Evolutionary conservation across 2,888 invertebrate genomes (phyloP).

Genomic region (Caenorhabditis auriculariae): DNA sequence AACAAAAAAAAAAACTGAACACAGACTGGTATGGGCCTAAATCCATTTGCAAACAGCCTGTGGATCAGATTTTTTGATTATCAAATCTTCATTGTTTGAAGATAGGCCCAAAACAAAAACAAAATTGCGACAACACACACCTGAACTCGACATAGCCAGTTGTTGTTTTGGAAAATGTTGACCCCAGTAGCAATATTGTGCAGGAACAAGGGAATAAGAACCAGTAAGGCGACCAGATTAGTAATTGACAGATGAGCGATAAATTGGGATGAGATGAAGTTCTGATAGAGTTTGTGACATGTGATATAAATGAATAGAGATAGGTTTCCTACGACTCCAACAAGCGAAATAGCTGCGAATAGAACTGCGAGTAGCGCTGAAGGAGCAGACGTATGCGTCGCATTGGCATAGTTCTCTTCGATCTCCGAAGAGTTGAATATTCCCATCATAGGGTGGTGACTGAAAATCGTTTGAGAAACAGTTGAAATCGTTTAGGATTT

Average conservation of each 20-base stretch:
- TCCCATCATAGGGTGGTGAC: no score
- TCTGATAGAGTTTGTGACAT: constrained; percentile 54
- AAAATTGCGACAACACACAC: no score
- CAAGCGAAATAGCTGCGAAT: constrained; percentile 25
- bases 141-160: constrained; percentile 55
- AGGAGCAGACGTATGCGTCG: constrained; percentile 32
- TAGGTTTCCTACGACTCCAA: constrained; percentile 53
- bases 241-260: constrained; percentile 62
- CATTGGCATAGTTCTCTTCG: constrained; percentile 32
- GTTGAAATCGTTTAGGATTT: no score
- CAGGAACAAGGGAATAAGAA: constrained; percentile 55
- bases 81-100: no score
- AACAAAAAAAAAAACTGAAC: no score
- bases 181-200: constrained; percentile 52
- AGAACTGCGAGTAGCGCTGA: constrained; percentile 28
- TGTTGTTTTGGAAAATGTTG: constrained; percentile 49
- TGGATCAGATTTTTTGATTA: no score
- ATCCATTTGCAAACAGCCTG: no score
- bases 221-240: constrained; percentile 50
- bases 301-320: constrained; percentile 56
- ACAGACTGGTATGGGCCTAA: no score
- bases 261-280: constrained; percentile 63
- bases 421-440: constrained; percentile 36
- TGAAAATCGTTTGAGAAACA: no score
- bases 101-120: no score